Evolutionary conservation across 2,797 vertebrate genomes (phyloP).

Genomic region (Cirrhinus mrigala): DNA sequence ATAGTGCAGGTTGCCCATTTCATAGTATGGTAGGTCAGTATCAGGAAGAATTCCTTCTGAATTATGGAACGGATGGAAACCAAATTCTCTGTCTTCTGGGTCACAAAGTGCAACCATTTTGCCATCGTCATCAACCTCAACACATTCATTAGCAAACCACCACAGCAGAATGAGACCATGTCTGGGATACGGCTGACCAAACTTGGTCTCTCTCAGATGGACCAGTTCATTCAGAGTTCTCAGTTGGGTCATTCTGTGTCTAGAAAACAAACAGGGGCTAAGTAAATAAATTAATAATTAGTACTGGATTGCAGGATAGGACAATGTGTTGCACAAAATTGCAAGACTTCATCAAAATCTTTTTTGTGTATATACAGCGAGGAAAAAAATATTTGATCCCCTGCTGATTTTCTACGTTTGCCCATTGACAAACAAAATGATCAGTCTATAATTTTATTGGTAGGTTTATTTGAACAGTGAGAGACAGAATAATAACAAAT

Average conservation of each 20-base stretch:
- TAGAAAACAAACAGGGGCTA: background rate
- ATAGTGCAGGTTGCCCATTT: slow-evolving; percentile 45
- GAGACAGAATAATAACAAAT: too few relatives aligned
- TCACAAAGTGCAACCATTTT: background rate
- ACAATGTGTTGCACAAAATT: too few relatives aligned
- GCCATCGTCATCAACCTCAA: background rate
- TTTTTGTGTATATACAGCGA: too few relatives aligned
- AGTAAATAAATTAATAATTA: too few relatives aligned
- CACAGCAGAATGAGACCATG: slow-evolving; percentile 52
- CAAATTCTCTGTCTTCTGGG: slow-evolving; percentile 8
- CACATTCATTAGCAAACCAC: slow-evolving; percentile 48
- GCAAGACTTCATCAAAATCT: too few relatives aligned
- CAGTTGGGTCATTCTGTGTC: background rate
- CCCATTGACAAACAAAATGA: too few relatives aligned
- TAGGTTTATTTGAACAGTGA: too few relatives aligned
- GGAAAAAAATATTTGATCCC: too few relatives aligned
- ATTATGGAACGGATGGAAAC: slow-evolving; percentile 46
- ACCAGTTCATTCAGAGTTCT: slow-evolving; percentile 16
- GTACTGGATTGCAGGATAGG: too few relatives aligned
- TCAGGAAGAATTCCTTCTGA: background rate
- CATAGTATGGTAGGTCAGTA: slow-evolving; percentile 13
- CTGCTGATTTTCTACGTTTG: too few relatives aligned
- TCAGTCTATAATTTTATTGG: too few relatives aligned
- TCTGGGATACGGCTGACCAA: slow-evolving; percentile 40
- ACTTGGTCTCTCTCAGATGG: background rate